These are phyloP conservation scores for Atractosteus spatula DNA, from an alignment of 2,113 vertebrate species.

Conservation along the genomic window DNA sequence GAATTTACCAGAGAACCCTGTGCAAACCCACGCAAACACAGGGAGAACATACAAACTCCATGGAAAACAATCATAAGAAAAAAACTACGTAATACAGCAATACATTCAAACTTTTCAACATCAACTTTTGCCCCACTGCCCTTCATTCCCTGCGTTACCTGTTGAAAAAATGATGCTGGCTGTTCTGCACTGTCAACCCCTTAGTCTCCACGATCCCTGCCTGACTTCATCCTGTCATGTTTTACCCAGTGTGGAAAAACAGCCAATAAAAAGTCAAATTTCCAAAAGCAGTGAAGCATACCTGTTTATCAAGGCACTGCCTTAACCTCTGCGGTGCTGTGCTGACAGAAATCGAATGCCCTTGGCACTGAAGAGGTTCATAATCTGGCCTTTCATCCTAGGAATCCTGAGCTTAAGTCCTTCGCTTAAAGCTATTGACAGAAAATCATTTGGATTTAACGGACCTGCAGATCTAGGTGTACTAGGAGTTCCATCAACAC, in stretches of 20 bases:
- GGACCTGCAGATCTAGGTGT: background rate
- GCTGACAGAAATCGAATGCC: background rate
- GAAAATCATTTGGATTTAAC: slow-evolving; percentile 10
- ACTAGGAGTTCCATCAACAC: background rate
- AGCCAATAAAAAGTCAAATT: slow-evolving; percentile 5
- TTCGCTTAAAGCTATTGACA: background rate
- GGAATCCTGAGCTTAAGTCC: background rate
- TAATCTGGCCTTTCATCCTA: slow-evolving; percentile 2
- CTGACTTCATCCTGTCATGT: slow-evolving; percentile 2
- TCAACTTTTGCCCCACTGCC: too few relatives aligned
- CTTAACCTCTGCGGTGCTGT: background rate
- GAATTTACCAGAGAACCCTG: too few relatives aligned
- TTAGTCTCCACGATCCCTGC: background rate
- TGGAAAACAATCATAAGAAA: too few relatives aligned
- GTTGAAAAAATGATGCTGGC: background rate
- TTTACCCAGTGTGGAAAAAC: background rate
- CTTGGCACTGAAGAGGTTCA: slow-evolving; percentile 7
- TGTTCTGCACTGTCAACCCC: slow-evolving; percentile 7
- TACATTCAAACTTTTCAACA: too few relatives aligned
- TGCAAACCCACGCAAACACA: too few relatives aligned
- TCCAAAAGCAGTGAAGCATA: background rate
- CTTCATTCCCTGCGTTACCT: background rate
- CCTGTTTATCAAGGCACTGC: background rate
- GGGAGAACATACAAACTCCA: too few relatives aligned
- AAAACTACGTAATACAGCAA: background rate